Evolutionary conservation across 37 sponge, comb jelly and placozoan species (phyloP).

Genomic region (Halisarca cf. caerulea): DNA sequence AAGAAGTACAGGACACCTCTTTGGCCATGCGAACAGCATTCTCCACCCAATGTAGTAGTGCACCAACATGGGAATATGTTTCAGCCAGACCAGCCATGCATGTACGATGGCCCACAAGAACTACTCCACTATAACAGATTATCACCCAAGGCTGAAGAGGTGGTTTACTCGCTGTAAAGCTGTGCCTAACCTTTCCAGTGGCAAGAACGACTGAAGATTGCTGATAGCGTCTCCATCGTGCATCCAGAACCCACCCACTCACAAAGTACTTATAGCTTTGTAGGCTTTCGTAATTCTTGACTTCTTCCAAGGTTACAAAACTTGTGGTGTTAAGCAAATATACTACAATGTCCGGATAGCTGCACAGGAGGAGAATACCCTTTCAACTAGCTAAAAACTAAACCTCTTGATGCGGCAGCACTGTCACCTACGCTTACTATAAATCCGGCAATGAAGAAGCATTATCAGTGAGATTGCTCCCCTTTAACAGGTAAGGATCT

Average conservation of each 20-base stretch:
- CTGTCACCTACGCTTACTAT: neutral
- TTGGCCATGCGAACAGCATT: neutral
- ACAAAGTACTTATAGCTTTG: conserved; percentile 59
- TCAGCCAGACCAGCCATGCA: conserved; percentile 47
- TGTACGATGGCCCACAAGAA: conserved; percentile 31
- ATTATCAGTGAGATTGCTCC: neutral
- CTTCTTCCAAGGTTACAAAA: conserved; percentile 51
- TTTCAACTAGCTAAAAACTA: too few species aligned
- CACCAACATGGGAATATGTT: conserved; percentile 8
- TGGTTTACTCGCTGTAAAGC: conserved; percentile 26
- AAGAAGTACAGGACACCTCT: neutral
- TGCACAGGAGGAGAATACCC: conserved; percentile 21
- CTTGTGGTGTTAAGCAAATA: conserved; percentile 50
- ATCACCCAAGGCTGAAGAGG: conserved; percentile 34
- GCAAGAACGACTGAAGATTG: conserved; percentile 17
- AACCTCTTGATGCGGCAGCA: neutral
- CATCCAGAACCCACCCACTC: conserved; percentile 45
- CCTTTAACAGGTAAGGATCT: neutral
- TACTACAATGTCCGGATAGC: conserved; percentile 51
- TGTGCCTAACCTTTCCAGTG: conserved; percentile 41
- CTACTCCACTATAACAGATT: neutral
- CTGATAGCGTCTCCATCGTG: conserved; percentile 32
- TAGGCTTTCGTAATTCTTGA: conserved; percentile 50
- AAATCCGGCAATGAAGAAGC: neutral
- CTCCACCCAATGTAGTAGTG: conserved; percentile 10